Evolutionary conservation across 2,888 invertebrate genomes (phyloP), one percentile per base, ranked within the genome.

Genomic region (Lasioglossum villosulum): DNA sequence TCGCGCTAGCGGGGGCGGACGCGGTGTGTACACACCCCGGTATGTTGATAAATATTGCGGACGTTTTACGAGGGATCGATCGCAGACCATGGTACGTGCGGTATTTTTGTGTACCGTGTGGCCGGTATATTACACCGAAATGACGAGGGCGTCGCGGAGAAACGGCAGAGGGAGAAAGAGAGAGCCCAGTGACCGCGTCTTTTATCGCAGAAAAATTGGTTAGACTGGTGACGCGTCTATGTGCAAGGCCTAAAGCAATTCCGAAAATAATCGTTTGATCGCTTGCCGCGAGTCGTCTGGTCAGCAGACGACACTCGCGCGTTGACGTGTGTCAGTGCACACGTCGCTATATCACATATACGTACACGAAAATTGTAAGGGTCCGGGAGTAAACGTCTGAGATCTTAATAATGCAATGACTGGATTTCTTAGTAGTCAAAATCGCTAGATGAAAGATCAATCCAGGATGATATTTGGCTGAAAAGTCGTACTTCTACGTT

Each of bases 31-130:
- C 4, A 68, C 68, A 34, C 34, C 4, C 1, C 34, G 27, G 48
- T 14, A 59, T 52, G 79, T 80, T 80, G 79, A 80, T 74, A 80
- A 80, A 80, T 80, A 80, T 74, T 45, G 79, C 39, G 79, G 79
- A 66, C 34, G 59, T 79, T 79, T 79, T 74, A 63, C 39, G 74
- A 66, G 0, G 45, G 34, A 79, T 79, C 73, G 63, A 74, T 73
- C 63, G 42, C 78, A 27, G 34, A 8, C 42, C 19, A 14, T 12
- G 39, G 19, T 56, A 70, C 27, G 70, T 37, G 70, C n/a, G 37
- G 37, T 39, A 39, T 78, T 78, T 78, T 27, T 70, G 16, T n/a
- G 37, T 48, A 66, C 37, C 68, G 78, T 37, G 68, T 23, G 52
- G 52, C 5, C 70, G 70, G 37, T 70, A 77, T 39, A 39, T n/a